Percentiles rank a stretch among this genome's conserved stretches.
These are phyloP conservation scores for Pachydiplax longipennis DNA, from an alignment of 2,888 invertebrate genomes.

Conservation along the genomic window DNA sequence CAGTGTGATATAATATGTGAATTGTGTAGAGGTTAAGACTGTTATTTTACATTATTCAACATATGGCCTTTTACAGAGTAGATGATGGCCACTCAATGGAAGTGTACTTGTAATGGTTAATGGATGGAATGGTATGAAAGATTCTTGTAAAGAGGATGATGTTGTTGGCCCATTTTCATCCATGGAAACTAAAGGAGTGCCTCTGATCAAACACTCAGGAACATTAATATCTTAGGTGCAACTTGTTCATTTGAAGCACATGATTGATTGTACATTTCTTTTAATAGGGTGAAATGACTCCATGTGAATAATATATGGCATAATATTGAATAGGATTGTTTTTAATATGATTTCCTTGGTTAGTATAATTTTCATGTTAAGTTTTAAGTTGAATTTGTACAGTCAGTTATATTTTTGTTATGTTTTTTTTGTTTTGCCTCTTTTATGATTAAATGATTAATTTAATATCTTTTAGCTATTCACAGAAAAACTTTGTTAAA, in stretches of 20 bases:
- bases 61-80: not conserved
- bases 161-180: not conserved
- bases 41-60: not conserved
- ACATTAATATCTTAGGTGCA: not conserved
- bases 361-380: too few relatives aligned
- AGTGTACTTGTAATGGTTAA: not conserved
- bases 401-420: too few relatives aligned
- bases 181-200: not conserved
- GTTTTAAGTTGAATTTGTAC: too few relatives aligned
- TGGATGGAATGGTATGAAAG: not conserved
- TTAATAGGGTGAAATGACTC: not conserved
- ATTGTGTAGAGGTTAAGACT: not conserved
- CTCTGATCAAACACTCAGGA: constrained; percentile 21
- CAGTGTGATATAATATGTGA: constrained; percentile 26
- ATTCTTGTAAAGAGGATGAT: not conserved
- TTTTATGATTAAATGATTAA: not conserved
- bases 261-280: not conserved
- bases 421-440: not conserved
- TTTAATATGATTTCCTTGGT: not conserved
- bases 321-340: not conserved
- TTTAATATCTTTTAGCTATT: not conserved
- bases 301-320: too few relatives aligned
- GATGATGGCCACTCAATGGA: not conserved
- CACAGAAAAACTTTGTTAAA: not conserved
- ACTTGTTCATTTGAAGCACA: not conserved